phyloP scores from a whole-genome alignment of 1,140 invertebrate genomes.

The Apis mellifera region Amel_HAv3.1 CM009936.2:3422001-3422500 shows the following conservation, averaged over 20 bases:
- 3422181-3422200: neutral
- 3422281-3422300: too few species aligned
- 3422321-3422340: too few species aligned
- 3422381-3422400: slow-evolving; percentile 51
- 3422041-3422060: neutral
- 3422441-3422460: slow-evolving; percentile 96
- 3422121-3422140: neutral
- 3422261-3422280: too few species aligned
- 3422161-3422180: neutral
- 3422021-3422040: neutral
- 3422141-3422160: neutral
- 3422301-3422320: neutral
- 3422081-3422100: neutral
- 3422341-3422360: too few species aligned
- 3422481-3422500: slow-evolving; percentile 86
- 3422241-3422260: neutral
- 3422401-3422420: slow-evolving; percentile 88
- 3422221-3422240: neutral
- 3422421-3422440: slow-evolving; percentile 90
- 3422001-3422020: neutral
- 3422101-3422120: neutral
- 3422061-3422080: neutral
- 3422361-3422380: too few species aligned
- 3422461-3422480: slow-evolving; percentile 92
- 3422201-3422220: neutral